Evolutionary conservation across 1,140 invertebrate genomes (phyloP), one percentile per base, ranked within the genome.

Genomic region (Dinoponera quadriceps): DNA sequence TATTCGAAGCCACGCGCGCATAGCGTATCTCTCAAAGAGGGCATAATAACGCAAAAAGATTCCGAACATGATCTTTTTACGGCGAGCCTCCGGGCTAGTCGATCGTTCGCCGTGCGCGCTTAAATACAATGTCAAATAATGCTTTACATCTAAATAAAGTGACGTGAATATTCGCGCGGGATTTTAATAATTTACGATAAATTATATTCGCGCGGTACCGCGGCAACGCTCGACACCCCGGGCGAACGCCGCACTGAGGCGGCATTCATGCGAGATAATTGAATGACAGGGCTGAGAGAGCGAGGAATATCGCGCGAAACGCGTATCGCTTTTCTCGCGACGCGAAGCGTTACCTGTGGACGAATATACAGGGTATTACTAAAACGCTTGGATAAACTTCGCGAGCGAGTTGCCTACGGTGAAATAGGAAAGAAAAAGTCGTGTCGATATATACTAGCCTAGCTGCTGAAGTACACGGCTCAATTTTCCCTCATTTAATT

Each of bases 241-340:
- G 75, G 68, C 54, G 65, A 80, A 57, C 75, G 65, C 51, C 75
- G 69, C 75, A 80, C 75, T 69, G 51, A 80, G 65, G 65, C 54
- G 13, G 75, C 75, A 80, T 71, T 65, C 75, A 80, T 80, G 75
- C 75, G 75, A 57, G 25, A 80, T 80, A 80, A 80, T 80, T 80
- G 75, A 80, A 80, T 80, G 75, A 80, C 75, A 80, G 65, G 65
- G 75, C 75, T 69, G 75, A 80, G 75, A 71, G 65, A 80, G 65
- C 75, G 75, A 71, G 75, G 65, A 80, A 71, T 71, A 80, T 80
- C 51, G 65, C 75, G 51, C 75, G 33, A 80, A 69, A 69, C 75
- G 65, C 65, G 22, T 71, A 71, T 80, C 75, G 65, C 75, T 80
- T 71, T 69, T 59, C 65, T 71, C 65, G 33, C 65, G 65, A 80